Percentiles rank a stretch among this genome's conserved stretches.
phyloP scores from a whole-genome alignment of 2,113 vertebrate species.

The Thunnus thynnus region DNA sequence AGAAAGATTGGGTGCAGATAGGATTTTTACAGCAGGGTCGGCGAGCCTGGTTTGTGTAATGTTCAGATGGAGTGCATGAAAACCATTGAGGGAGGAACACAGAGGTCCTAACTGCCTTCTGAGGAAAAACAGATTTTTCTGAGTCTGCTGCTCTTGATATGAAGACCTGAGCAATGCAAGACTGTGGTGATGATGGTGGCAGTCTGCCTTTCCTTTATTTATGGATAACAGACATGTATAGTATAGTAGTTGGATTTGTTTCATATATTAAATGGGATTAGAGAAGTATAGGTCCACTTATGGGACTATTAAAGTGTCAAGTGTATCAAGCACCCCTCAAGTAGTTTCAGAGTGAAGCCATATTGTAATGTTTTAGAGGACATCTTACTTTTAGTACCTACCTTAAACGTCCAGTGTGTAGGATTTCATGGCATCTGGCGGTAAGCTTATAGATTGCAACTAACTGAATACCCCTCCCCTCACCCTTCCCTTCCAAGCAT shows the following conservation, averaged over 20 bases:
- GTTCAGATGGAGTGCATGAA: constrained; percentile 60
- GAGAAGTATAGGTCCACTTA: constrained; percentile 34
- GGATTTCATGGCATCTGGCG: too few species aligned
- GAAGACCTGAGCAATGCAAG: constrained; percentile 8
- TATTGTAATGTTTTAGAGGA: constrained; percentile 38
- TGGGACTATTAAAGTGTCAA: constrained; percentile 53
- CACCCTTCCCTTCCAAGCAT: too few species aligned
- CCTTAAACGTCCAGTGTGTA: not conserved
- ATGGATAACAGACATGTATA: constrained; percentile 15
- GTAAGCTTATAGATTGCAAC: too few species aligned
- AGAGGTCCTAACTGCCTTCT: constrained; percentile 46
- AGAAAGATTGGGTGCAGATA: constrained; percentile 66
- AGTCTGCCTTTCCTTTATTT: constrained; percentile 23
- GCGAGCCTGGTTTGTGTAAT: constrained; percentile 80
- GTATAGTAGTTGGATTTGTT: constrained; percentile 22
- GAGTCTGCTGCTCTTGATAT: constrained; percentile 36
- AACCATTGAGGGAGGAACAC: constrained; percentile 51
- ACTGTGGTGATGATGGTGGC: not conserved
- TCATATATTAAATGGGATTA: constrained; percentile 50
- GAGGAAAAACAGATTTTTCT: constrained; percentile 73
- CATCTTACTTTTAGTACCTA: constrained; percentile 5
- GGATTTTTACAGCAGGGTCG: constrained; percentile 69
- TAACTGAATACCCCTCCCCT: too few species aligned
- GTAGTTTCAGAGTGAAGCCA: constrained; percentile 31
- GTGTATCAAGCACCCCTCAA: constrained; percentile 47